Conservation (phyloP, 2,888 invertebrate species). For the Latheticus oryzae region DNA sequence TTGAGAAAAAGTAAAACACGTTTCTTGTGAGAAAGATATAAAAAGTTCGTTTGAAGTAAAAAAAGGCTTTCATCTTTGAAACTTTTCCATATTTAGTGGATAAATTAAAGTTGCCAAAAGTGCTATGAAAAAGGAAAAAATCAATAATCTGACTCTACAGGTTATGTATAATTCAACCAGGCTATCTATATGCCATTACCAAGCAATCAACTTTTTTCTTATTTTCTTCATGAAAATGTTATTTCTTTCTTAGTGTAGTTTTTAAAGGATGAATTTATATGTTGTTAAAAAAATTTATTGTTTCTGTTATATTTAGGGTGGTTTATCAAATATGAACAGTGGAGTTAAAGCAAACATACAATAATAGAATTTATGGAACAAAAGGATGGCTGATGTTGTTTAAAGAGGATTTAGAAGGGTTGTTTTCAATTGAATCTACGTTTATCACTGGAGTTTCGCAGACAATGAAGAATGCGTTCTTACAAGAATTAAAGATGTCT, state of each 20-base stretch:
- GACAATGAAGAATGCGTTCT: conserved; percentile 21
- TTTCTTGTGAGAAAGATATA: conserved; percentile 13
- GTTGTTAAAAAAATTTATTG: neutral
- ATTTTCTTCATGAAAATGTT: conserved; percentile 21
- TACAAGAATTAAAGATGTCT: conserved; percentile 7
- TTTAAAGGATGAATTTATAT: conserved; percentile 3
- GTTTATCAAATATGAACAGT: too few relatives aligned
- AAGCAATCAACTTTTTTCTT: conserved; percentile 18
- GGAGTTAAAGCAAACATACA: too few relatives aligned
- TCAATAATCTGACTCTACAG: conserved; percentile 31
- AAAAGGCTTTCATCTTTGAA: conserved; percentile 12
- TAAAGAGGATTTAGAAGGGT: conserved; percentile 1
- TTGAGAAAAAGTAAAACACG: conserved; percentile 22
- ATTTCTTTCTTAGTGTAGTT: conserved; percentile 11
- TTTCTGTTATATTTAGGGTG: neutral
- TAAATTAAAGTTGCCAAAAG: conserved; percentile 33
- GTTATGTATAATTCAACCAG: conserved; percentile 31
- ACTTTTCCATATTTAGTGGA: conserved; percentile 34
- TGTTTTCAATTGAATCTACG: conserved; percentile 16
- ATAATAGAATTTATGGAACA: conserved; percentile 11
- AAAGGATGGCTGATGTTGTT: conserved; percentile 10
- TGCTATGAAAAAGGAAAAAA: conserved; percentile 26
- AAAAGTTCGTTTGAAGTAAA: conserved; percentile 14
- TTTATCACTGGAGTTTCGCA: conserved; percentile 15
- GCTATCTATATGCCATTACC: conserved; percentile 35